Evolutionary conservation across 2,888 invertebrate species (phyloP).

Genomic region (Drosophila robusta): DNA sequence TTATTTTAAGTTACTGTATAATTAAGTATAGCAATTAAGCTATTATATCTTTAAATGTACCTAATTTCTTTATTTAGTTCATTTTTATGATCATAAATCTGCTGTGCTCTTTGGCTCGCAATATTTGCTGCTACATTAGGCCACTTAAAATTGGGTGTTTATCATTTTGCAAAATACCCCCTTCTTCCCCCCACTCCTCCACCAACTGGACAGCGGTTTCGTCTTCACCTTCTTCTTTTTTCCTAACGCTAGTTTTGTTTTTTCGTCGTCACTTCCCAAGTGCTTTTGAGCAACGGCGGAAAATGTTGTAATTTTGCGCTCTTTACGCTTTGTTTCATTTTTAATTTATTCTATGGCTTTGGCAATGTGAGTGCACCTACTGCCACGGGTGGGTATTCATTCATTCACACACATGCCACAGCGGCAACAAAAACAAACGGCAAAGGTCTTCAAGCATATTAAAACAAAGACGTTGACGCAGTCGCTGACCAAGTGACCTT

Average conservation of each 20-base stretch:
- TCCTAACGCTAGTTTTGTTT: conserved; percentile 5
- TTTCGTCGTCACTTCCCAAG: conserved; percentile 51
- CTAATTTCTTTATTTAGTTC: background rate
- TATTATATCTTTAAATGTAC: background rate
- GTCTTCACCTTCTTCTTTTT: conserved; percentile 17
- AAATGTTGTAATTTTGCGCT: conserved; percentile 76
- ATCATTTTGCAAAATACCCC: conserved; percentile 18
- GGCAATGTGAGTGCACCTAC: conserved; percentile 61
- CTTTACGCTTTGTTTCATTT: conserved; percentile 81
- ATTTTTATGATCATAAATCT: conserved; percentile 10
- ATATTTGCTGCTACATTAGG: conserved; percentile 16
- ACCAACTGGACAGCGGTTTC: conserved; percentile 14
- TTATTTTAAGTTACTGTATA: background rate
- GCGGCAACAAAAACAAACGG: conserved; percentile 12
- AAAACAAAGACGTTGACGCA: conserved; percentile 67
- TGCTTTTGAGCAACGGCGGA: conserved; percentile 76
- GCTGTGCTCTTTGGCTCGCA: conserved; percentile 1
- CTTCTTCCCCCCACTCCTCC: background rate
- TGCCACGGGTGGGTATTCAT: conserved; percentile 38
- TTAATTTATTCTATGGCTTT: conserved; percentile 78
- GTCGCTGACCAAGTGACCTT: conserved; percentile 77
- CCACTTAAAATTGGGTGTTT: conserved; percentile 15
- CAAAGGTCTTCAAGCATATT: conserved; percentile 73
- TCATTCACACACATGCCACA: conserved; percentile 66
- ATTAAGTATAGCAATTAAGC: background rate